These are phyloP conservation scores for Sebastes iracundus DNA, from an alignment of 2,797 vertebrate species.

Conservation along the genomic window DNA sequence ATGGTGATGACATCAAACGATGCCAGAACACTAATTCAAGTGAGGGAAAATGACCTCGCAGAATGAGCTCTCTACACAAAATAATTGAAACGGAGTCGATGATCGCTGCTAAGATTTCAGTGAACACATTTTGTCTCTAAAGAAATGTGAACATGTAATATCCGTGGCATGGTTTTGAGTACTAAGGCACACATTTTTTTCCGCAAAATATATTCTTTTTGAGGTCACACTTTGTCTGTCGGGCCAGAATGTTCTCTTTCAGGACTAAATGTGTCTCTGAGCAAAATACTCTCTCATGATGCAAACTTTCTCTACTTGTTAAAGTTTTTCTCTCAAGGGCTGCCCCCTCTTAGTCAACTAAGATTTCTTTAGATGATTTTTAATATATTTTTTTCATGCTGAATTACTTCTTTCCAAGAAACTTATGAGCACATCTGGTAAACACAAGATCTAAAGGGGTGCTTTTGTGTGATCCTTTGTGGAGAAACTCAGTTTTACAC, in stretches of 20 bases:
- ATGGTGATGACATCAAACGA: not conserved
- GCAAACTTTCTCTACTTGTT: not conserved
- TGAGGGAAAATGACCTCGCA: conserved; percentile 10
- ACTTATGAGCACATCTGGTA: no score
- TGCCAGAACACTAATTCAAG: conserved; percentile 11
- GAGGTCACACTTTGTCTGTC: conserved; percentile 9
- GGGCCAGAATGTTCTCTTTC: conserved; percentile 20
- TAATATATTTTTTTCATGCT: no score
- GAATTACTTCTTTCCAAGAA: no score
- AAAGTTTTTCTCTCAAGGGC: not conserved
- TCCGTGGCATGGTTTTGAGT: not conserved
- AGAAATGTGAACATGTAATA: conserved; percentile 6
- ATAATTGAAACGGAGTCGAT: not conserved
- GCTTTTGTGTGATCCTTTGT: no score
- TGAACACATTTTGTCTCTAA: not conserved
- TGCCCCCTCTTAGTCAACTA: no score
- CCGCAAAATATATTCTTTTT: not conserved
- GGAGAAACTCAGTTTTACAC: no score
- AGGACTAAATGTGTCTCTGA: not conserved
- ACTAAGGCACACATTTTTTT: not conserved
- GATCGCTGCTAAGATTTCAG: not conserved
- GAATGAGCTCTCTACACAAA: not conserved
- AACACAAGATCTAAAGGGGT: no score
- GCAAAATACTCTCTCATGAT: not conserved
- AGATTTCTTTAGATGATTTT: no score